These are phyloP conservation scores for Drosophila burlai DNA, from an alignment of 1,140 invertebrate species.

Conservation along the genomic window DNA sequence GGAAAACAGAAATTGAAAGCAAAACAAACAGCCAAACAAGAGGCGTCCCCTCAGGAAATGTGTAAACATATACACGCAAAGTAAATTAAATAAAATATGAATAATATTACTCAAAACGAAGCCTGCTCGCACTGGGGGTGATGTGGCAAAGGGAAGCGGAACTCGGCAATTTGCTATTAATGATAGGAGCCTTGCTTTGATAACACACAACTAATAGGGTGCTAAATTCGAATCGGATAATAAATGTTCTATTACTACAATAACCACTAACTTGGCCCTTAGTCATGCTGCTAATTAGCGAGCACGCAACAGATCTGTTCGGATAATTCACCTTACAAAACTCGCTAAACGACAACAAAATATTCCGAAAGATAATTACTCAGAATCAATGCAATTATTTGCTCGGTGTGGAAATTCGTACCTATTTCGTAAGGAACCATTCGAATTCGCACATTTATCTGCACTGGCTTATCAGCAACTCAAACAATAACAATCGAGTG, in stretches of 20 bases:
- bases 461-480: slow-evolving; percentile 22
- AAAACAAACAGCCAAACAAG: slow-evolving; percentile 31
- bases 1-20: slow-evolving; percentile 9
- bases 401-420: neutral
- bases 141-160: slow-evolving; percentile 13
- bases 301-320: slow-evolving; percentile 33
- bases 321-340: neutral
- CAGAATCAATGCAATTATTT: neutral
- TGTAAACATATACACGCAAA: slow-evolving; percentile 26
- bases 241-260: neutral
- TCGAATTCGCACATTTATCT: slow-evolving; percentile 26
- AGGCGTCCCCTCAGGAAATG: slow-evolving; percentile 26
- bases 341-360: slow-evolving; percentile 15
- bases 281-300: slow-evolving; percentile 17
- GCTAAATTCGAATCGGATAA: neutral
- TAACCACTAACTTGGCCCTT: neutral
- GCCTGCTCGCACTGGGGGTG: neutral
- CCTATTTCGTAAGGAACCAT: slow-evolving; percentile 7
- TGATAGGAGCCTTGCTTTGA: neutral
- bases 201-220: slow-evolving; percentile 1
- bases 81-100: slow-evolving; percentile 48
- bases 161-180: slow-evolving; percentile 14
- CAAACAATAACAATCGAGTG: slow-evolving; percentile 68
- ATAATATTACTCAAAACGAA: slow-evolving; percentile 11
- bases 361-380: neutral